These are phyloP conservation scores for Drosophila repleta DNA, from an alignment of 1,140 invertebrate genomes.

Conservation along the genomic window DNA sequence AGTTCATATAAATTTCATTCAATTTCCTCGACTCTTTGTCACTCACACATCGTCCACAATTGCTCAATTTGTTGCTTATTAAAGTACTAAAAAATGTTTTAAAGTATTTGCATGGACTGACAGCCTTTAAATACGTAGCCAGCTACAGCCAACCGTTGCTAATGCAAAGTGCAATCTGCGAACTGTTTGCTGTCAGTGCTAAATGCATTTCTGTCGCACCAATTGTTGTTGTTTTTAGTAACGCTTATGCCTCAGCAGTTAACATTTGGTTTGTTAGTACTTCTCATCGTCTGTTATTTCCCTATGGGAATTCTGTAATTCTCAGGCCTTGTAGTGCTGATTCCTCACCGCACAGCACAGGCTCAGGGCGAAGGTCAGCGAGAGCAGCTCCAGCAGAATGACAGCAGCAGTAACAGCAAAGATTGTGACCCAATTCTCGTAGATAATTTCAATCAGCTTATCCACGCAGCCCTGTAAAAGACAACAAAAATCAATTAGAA, in stretches of 20 bases:
- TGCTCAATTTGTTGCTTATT: slow-evolving; percentile 59
- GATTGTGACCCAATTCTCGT: slow-evolving; percentile 87
- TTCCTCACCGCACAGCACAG: slow-evolving; percentile 90
- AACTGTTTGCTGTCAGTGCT: slow-evolving; percentile 29
- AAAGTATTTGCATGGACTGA: slow-evolving; percentile 42
- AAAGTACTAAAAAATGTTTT: slow-evolving; percentile 74
- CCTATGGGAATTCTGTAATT: slow-evolving; percentile 84
- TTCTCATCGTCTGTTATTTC: slow-evolving; percentile 83
- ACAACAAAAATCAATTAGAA: slow-evolving; percentile 43
- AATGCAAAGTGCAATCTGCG: too few species aligned
- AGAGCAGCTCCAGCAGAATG: slow-evolving; percentile 88
- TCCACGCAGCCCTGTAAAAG: slow-evolving; percentile 89
- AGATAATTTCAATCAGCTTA: slow-evolving; percentile 87
- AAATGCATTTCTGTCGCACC: slow-evolving; percentile 46
- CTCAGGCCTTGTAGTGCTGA: slow-evolving; percentile 89
- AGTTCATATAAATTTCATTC: slow-evolving; percentile 59
- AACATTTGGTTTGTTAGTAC: slow-evolving; percentile 80
- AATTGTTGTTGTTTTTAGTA: slow-evolving; percentile 52
- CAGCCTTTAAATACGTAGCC: slow-evolving; percentile 34
- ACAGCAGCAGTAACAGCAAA: slow-evolving; percentile 88
- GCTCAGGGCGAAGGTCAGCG: slow-evolving; percentile 91
- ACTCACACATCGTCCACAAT: slow-evolving; percentile 54
- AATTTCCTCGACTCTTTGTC: slow-evolving; percentile 24
- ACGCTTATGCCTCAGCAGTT: slow-evolving; percentile 62
- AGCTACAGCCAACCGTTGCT: slow-evolving; percentile 8